Percentiles rank a stretch among this genome's conserved stretches.
These are phyloP conservation scores for Hypomesus transpacificus DNA, from an alignment of 2,113 vertebrate species.

Conservation along the genomic window DNA sequence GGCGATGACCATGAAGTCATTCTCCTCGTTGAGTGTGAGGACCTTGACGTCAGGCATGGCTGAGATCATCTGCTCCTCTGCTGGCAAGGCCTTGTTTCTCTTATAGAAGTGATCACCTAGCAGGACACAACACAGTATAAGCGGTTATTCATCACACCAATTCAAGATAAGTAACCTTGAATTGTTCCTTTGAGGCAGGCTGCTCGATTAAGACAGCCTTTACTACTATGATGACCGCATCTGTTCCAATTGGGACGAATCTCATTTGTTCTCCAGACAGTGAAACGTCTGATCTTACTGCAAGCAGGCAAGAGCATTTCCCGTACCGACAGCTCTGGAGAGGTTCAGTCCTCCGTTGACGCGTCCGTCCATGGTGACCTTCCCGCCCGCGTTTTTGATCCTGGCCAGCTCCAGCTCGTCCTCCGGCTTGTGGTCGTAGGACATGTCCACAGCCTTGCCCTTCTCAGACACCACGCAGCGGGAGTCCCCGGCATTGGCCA, in stretches of 20 bases:
- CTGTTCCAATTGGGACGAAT: too few relatives aligned
- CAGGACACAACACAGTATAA: slow-evolving; percentile 6
- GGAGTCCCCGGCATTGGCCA: slow-evolving; percentile 96
- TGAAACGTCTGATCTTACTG: neutral
- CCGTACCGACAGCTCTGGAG: slow-evolving; percentile 90
- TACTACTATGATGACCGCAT: too few relatives aligned
- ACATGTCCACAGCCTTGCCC: slow-evolving; percentile 94
- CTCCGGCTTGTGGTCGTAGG: slow-evolving; percentile 96
- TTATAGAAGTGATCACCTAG: slow-evolving; percentile 98
- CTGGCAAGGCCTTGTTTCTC: slow-evolving; percentile 88
- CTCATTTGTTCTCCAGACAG: too few relatives aligned
- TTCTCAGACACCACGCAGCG: slow-evolving; percentile 93
- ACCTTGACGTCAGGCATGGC: slow-evolving; percentile 93
- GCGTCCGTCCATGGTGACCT: slow-evolving; percentile 96
- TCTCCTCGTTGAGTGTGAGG: slow-evolving; percentile 88
- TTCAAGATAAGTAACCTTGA: too few relatives aligned
- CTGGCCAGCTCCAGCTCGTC: slow-evolving; percentile 93
- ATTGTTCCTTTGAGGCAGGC: neutral
- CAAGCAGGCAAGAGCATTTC: neutral
- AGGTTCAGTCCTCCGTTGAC: slow-evolving; percentile 97
- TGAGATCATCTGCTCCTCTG: slow-evolving; percentile 98
- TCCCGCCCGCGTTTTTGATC: slow-evolving; percentile 96
- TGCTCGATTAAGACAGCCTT: too few relatives aligned
- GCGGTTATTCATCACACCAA: neutral
- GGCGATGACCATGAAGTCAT: slow-evolving; percentile 98